Conservation (phyloP, 2,113 vertebrate genomes). For the Pithys albifrons region DNA sequence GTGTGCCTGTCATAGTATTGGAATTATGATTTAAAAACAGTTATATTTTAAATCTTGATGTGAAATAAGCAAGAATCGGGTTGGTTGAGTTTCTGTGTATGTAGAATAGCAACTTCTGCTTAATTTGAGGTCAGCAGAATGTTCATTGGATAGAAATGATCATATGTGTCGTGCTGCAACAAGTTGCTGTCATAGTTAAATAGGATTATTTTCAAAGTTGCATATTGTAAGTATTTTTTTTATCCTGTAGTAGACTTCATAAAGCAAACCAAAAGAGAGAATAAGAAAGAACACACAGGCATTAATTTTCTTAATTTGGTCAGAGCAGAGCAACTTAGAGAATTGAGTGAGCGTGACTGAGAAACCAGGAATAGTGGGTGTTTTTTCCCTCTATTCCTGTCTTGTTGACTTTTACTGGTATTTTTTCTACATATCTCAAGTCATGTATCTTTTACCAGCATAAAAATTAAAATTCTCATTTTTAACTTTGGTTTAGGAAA, state of each 20-base stretch:
- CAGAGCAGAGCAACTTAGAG: background rate
- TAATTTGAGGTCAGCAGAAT: background rate
- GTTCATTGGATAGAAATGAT: background rate
- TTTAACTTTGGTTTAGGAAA: background rate
- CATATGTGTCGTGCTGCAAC: background rate
- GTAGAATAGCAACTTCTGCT: background rate
- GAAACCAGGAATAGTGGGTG: background rate
- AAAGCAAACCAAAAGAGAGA: background rate
- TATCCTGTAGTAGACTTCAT: background rate
- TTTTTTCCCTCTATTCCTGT: background rate
- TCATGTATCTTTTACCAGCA: background rate
- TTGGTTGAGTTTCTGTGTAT: background rate
- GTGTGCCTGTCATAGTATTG: background rate
- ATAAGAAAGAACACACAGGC: background rate
- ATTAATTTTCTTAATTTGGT: background rate
- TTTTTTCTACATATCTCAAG: background rate
- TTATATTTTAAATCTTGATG: background rate
- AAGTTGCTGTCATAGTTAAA: background rate
- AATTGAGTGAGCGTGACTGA: background rate
- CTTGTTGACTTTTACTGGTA: background rate
- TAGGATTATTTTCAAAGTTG: background rate
- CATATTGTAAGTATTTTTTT: background rate
- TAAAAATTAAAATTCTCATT: background rate
- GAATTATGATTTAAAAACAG: background rate
- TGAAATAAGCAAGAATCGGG: background rate